Evolutionary conservation across 1,140 invertebrate genomes (phyloP).

Genomic region (Drosophila mauritiana): DNA sequence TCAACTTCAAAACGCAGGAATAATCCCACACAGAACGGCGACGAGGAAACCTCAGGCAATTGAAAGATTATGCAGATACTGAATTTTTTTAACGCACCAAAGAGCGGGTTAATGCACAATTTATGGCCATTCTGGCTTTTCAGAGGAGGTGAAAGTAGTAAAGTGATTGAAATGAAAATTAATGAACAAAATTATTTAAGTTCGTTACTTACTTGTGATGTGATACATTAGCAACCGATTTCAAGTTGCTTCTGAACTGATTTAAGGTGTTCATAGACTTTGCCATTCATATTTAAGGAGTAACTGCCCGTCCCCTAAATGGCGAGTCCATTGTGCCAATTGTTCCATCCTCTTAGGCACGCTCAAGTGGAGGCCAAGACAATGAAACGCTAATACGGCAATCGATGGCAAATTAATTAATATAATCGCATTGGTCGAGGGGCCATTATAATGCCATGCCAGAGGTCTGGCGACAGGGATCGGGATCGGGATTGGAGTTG

Average conservation of each 20-base stretch:
- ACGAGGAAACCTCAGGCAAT: conserved; percentile 17
- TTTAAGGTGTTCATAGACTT: conserved; percentile 4
- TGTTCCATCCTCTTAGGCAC: conserved; percentile 45
- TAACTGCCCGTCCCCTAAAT: background rate
- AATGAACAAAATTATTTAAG: no score
- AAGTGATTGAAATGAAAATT: no score
- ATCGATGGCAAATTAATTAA: conserved; percentile 78
- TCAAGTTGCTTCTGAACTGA: background rate
- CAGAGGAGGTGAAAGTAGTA: background rate
- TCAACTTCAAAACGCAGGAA: conserved; percentile 26
- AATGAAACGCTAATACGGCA: conserved; percentile 53
- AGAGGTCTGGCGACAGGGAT: conserved; percentile 13
- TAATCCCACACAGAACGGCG: conserved; percentile 18
- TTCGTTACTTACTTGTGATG: no score
- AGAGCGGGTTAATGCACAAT: conserved; percentile 37
- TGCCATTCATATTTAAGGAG: conserved; percentile 26
- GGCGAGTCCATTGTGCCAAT: conserved; percentile 3
- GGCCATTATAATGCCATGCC: conserved; percentile 39
- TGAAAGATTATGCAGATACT: conserved; percentile 43
- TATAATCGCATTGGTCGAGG: conserved; percentile 58
- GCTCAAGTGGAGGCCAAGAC: conserved; percentile 51
- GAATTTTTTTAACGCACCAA: conserved; percentile 27
- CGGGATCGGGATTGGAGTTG: background rate
- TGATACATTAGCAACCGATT: background rate
- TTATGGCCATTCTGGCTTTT: conserved; percentile 12